These are phyloP conservation scores for Caretta caretta DNA, from an alignment of 2,113 vertebrate species.

Conservation along the genomic window DNA sequence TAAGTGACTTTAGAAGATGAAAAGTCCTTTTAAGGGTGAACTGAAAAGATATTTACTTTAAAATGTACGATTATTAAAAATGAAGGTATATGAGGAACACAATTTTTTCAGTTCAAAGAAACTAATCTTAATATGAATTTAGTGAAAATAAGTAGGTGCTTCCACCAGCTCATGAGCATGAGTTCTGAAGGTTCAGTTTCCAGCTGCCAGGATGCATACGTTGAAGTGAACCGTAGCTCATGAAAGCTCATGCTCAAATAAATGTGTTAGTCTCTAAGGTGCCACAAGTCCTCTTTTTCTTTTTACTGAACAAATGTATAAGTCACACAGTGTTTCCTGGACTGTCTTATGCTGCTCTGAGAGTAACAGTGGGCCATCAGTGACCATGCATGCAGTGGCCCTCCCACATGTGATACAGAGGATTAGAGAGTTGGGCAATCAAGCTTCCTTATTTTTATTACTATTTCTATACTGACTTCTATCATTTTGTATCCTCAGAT, in stretches of 20 bases:
- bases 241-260: too few relatives aligned
- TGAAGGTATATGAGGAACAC: background rate
- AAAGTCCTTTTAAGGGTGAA: background rate
- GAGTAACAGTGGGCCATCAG: background rate
- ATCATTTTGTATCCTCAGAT: conserved; percentile 74
- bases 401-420: rapidly evolving
- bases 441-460: background rate
- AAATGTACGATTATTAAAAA: background rate
- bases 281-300: too few relatives aligned
- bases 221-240: too few relatives aligned
- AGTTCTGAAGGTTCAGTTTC: background rate
- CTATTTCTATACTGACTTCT: rapidly evolving
- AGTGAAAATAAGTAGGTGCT: background rate
- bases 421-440: rapidly evolving
- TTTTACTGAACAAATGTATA: background rate
- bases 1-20: background rate
- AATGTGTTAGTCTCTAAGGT: too few relatives aligned
- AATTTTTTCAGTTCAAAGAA: background rate
- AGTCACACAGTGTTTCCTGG: background rate
- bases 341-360: background rate
- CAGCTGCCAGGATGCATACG: background rate
- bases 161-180: background rate
- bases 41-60: background rate
- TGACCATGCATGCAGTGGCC: background rate
- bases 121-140: background rate